Base-by-base conservation (phyloP, 2,797 vertebrate genomes). In the Octomys mimax region DNA sequence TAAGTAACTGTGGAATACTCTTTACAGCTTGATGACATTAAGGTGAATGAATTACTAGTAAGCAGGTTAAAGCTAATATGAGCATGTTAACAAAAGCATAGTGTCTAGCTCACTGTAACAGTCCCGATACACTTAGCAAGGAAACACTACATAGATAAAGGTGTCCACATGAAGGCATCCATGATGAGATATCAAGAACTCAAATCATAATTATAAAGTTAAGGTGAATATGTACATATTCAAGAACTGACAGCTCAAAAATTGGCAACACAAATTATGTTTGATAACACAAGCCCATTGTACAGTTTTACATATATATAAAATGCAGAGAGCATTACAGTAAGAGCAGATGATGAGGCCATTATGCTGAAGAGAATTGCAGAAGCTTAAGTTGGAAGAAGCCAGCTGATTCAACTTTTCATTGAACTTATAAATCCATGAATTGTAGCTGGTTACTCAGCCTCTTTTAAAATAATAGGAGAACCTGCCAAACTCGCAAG, bases 81-180 rank as follows among this genome's bases (percentile, higher is more conserved):
- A 83, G 78, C 39, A 62, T 93, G 31, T 52, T 92, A 88, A 86
- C 73, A 82, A 85, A 95, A 91, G 52, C 52, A 70, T 14, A 54
- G 24, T 42, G 62, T 96, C 57, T 85, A 81, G 31, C 70, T 85
- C 52, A 84, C 62, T 83, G 22, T 52, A 82, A 78, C 62, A 85
- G 39, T 86, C 82, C 19, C 26, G 68, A 7, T 83, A 91, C 12
- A 93, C 54, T 75, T 87, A 68, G 61, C 33, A 78, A 64, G 73
- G 59, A 61, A 61, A 87, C 71, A 85, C 36, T 75, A 91, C 81
- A 83, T 93, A 77, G 68, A 95, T 89, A 94, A 93, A 86, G 21
- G 21, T 14, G 8, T 93, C 90, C 14, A 92, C 57, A 36, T 31
- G 61, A 68, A 26, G 52, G 84, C n/a, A 71, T 33, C n/a, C 57